Evolutionary conservation across 30 jellyfish, hydroid and myxozoan genomes (phyloP).

Genomic region (Haliclystus octoradiatus): DNA sequence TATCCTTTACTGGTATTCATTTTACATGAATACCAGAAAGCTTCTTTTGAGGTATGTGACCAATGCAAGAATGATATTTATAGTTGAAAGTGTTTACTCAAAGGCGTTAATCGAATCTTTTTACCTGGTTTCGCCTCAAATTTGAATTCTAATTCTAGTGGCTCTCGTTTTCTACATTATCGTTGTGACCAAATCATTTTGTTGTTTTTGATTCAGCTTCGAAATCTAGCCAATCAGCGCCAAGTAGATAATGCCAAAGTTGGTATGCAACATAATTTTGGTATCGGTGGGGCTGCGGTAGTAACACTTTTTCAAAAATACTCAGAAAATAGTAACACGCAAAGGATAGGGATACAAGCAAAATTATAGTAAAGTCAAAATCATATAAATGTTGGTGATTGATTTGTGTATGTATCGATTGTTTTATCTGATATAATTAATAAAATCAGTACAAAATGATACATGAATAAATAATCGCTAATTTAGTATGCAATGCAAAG

Average conservation of each 20-base stretch:
- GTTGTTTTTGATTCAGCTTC: slow-evolving; percentile 35
- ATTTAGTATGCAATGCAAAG: no score
- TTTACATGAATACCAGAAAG: no score
- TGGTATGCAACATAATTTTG: slow-evolving; percentile 94
- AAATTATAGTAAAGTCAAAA: no score
- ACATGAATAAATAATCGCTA: no score
- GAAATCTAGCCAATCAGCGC: slow-evolving; percentile 74
- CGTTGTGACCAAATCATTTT: no score
- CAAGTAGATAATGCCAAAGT: slow-evolving; percentile 82
- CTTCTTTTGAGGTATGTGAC: background rate
- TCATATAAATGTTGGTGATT: no score
- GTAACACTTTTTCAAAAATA: slow-evolving; percentile 66
- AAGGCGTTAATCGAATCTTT: background rate
- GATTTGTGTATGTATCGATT: background rate
- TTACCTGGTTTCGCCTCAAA: no score
- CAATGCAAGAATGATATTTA: background rate
- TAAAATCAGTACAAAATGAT: background rate
- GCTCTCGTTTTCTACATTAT: no score
- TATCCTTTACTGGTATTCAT: no score
- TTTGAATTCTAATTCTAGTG: no score
- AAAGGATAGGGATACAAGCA: background rate
- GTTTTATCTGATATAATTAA: no score
- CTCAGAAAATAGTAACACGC: background rate
- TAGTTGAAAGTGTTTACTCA: background rate
- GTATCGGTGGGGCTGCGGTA: slow-evolving; percentile 99